A percentile compares a stretch with the other conserved stretches of the same genome.
These are phyloP conservation scores for Hirtodrosophila trivittata DNA, from an alignment of 2,888 invertebrate genomes.

Conservation along the genomic window DNA sequence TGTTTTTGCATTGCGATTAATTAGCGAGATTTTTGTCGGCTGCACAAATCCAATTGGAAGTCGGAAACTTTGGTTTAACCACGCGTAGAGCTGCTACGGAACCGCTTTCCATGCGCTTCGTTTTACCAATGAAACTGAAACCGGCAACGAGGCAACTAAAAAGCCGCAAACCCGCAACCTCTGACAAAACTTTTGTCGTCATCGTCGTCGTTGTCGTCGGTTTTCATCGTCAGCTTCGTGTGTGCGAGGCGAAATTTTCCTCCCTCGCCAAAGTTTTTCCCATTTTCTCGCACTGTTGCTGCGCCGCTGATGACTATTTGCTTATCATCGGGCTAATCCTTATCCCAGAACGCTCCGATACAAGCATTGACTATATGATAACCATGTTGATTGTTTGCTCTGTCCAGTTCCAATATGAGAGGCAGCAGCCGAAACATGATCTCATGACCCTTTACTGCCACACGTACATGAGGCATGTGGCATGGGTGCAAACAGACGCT, in stretches of 20 bases:
- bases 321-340: slow-evolving; percentile 54
- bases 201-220: slow-evolving; percentile 36
- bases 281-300: slow-evolving; percentile 23
- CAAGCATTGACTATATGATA: slow-evolving; percentile 42
- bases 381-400: slow-evolving; percentile 36
- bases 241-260: slow-evolving; percentile 21
- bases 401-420: slow-evolving; percentile 10
- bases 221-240: slow-evolving; percentile 11
- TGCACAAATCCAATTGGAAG: not conserved
- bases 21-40: slow-evolving; percentile 34
- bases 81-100: slow-evolving; percentile 42
- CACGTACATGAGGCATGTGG: not conserved
- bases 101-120: slow-evolving; percentile 67
- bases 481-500: slow-evolving; percentile 12
- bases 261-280: slow-evolving; percentile 28
- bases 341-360: slow-evolving; percentile 50
- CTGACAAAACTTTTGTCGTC: slow-evolving; percentile 37
- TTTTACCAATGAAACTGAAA: slow-evolving; percentile 73
- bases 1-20: slow-evolving; percentile 32
- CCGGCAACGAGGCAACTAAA: slow-evolving; percentile 54
- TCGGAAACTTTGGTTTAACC: not conserved
- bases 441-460: slow-evolving; percentile 38
- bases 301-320: slow-evolving; percentile 42
- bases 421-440: slow-evolving; percentile 54
- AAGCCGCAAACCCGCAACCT: slow-evolving; percentile 56